Evolutionary conservation across 2,113 vertebrate species (phyloP).

Genomic region (Terrapene triunguis): DNA sequence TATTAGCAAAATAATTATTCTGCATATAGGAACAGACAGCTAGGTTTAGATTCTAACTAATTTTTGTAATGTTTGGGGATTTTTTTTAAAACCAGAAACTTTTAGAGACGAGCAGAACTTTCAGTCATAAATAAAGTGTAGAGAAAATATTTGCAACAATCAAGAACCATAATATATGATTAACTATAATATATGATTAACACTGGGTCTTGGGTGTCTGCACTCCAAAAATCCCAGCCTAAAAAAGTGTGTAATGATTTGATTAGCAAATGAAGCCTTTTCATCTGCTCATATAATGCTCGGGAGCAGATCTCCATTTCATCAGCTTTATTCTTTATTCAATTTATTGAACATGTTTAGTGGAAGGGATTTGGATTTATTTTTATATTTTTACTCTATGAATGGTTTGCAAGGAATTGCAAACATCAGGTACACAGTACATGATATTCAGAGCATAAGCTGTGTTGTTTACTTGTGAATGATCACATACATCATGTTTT

Average conservation of each 20-base stretch:
- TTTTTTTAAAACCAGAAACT: not conserved
- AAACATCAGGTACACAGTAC: not conserved
- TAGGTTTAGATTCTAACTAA: not conserved
- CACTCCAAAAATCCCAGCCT: not conserved
- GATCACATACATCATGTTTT: not conserved
- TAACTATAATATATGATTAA: not conserved
- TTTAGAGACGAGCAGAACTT: not conserved
- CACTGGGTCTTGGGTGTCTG: no score
- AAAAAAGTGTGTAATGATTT: not conserved
- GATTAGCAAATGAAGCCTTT: not conserved
- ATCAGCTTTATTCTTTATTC: not conserved
- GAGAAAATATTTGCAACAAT: not conserved
- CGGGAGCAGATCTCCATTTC: not conserved
- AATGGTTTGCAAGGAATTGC: not conserved
- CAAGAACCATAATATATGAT: not conserved
- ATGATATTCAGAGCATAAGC: not conserved
- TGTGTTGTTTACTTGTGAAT: fast-evolving
- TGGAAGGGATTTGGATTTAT: not conserved
- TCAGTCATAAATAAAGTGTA: not conserved
- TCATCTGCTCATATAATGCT: not conserved
- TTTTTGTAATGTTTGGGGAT: not conserved
- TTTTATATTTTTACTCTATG: not conserved
- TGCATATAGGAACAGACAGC: not conserved
- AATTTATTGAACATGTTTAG: not conserved
- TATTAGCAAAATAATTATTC: not conserved